Evolutionary conservation across 2,888 invertebrate species (phyloP), one percentile per base, ranked within the genome.

Genomic region (Pyrocoelia pectoralis): DNA sequence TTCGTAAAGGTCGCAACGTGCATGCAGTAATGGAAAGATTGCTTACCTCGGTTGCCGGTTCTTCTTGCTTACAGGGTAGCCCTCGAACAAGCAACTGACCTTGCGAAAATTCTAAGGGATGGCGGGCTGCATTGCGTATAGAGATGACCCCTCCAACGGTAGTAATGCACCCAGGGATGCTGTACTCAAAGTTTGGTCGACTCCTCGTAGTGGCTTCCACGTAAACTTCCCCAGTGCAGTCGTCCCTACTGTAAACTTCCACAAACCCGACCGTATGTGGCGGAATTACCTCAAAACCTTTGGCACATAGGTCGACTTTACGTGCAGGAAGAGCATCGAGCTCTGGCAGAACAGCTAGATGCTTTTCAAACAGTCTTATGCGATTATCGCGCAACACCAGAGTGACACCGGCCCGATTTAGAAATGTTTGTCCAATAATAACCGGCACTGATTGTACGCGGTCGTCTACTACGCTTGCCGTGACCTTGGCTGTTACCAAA

Each of bases 381-480:
- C 15, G 17, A 19, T 49, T 17, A 49, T 49, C 18, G 15, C 18
- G 49, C 5, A 49, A 24, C 49, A 49, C 19, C 24, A 49, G 15
- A 1, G 18, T 17, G 1, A 49, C 49, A 17, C 24, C 49, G 10
- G 28, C 13, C 12, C 49, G 49, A 17, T 49, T 49, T 2, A 49
- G n/a, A 8, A n/a, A 33, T 4, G 10, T 33, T 28, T 51, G 51
- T 12, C 28, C 51, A 8, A 51, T 29, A 1, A 51, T n/a, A 24
- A 51, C 51, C 3, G 49, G 49, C n/a, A 49, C 17, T 9, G 2
- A 2, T 49, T 49, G 49, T n/a, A 49, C 4, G 10, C 15, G 1
- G 15, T 49, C 49, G 2, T 2, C 49, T 3, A 49, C 49, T 2
- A 49, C 17, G 15, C 24, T 5, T 9, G 49, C 49, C 3, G 33